Conservation (phyloP, 2,113 vertebrate genomes). For the Marmota monax region DNA sequence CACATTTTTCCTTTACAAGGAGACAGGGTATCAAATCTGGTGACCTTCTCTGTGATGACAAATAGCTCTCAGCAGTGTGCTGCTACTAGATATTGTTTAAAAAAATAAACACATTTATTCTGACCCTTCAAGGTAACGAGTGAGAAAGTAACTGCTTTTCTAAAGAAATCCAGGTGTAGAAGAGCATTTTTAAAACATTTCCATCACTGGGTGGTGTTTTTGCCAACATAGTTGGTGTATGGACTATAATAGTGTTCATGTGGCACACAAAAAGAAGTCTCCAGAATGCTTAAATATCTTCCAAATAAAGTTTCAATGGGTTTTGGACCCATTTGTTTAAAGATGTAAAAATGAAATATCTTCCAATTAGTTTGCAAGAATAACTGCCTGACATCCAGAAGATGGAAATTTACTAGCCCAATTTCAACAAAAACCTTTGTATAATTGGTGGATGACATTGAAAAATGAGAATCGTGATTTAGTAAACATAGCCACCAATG, state of each 20-base stretch:
- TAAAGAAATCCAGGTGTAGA: background rate
- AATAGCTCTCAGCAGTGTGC: background rate
- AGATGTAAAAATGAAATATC: conserved; percentile 72
- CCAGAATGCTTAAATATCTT: background rate
- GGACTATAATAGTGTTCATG: background rate
- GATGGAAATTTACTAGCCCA: conserved; percentile 68
- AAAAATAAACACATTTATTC: conserved; percentile 20
- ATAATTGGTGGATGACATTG: conserved; percentile 52
- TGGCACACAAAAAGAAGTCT: background rate
- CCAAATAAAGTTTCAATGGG: conserved; percentile 7
- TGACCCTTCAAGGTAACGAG: conserved; percentile 22
- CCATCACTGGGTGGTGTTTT: background rate
- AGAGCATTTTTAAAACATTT: background rate
- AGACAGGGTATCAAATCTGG: background rate
- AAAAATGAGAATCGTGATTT: conserved; percentile 42
- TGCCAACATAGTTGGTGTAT: background rate
- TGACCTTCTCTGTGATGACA: background rate
- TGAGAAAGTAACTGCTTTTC: conserved; percentile 33
- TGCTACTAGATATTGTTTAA: background rate
- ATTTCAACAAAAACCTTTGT: conserved; percentile 64
- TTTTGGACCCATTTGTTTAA: conserved; percentile 66
- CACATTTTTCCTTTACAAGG: background rate
- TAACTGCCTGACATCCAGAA: conserved; percentile 60
- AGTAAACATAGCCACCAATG: background rate
- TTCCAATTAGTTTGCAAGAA: conserved; percentile 70